Conservation (phyloP, 2,888 invertebrate genomes). For the Salpingus planirostris region DNA sequence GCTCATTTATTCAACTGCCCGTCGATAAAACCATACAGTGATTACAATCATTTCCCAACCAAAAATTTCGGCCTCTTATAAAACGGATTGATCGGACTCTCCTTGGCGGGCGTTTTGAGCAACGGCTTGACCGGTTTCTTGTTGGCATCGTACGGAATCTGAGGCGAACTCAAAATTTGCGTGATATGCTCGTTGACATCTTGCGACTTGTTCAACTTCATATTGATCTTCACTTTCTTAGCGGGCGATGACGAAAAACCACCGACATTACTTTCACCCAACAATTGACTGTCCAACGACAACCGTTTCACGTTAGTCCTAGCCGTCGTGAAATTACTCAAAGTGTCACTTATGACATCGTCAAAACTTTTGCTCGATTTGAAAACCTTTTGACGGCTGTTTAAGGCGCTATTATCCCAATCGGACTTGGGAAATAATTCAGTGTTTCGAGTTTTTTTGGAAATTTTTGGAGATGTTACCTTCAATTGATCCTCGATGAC, state of each 20-base stretch:
- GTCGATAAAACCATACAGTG: no score
- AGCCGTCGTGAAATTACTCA: no score
- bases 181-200: conserved; percentile 64
- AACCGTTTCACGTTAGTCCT: no score
- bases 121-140: conserved; percentile 62
- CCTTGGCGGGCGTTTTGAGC: conserved; percentile 54
- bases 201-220: conserved; percentile 62
- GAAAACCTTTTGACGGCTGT: not conserved
- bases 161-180: conserved; percentile 62
- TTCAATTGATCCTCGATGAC: not conserved
- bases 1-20: no score
- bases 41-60: no score
- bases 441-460: conserved; percentile 6
- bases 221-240: conserved; percentile 66
- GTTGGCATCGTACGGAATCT: conserved; percentile 64
- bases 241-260: conserved; percentile 19
- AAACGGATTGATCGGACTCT: conserved; percentile 69
- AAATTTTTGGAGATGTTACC: conserved; percentile 2
- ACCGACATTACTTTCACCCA: no score
- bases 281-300: no score
- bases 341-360: no score
- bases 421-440: not conserved
- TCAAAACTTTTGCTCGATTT: not conserved
- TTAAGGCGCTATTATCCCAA: not conserved
- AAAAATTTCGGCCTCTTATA: no score